phyloP scores from a whole-genome alignment of 2,888 invertebrate genomes.

The Didymodactylos carnosus region DNA sequence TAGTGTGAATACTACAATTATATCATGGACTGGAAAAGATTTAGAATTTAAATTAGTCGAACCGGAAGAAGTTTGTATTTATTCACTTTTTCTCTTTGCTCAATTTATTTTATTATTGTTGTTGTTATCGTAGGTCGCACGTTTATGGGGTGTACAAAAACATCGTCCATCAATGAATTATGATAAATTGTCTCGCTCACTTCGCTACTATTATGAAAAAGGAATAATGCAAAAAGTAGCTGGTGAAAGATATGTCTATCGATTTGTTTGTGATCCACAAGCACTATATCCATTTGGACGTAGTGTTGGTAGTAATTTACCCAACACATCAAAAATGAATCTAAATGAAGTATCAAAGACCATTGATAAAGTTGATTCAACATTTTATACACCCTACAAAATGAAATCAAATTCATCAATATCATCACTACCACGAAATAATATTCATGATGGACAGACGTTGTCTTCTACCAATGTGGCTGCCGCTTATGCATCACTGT shows the following conservation, averaged over 20 bases:
- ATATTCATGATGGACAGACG: no score
- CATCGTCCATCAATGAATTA: constrained; percentile 93
- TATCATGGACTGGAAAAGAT: constrained; percentile 81
- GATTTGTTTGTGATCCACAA: constrained; percentile 41
- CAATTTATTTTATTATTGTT: not conserved
- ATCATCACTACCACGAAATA: not conserved
- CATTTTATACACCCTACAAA: not conserved
- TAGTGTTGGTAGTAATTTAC: no score
- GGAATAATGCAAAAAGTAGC: constrained; percentile 91
- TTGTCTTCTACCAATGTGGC: no score
- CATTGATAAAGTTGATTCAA: not conserved
- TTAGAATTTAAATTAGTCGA: constrained; percentile 75
- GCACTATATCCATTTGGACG: not conserved
- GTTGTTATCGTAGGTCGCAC: constrained; percentile 49
- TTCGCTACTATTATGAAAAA: constrained; percentile 89
- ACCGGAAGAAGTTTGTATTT: constrained; percentile 60
- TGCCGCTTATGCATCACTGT: not conserved
- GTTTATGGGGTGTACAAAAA: constrained; percentile 85
- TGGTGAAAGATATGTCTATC: constrained; percentile 82
- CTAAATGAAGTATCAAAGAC: not conserved
- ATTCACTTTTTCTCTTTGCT: not conserved
- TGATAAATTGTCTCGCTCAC: constrained; percentile 72
- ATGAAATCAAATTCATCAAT: not conserved
- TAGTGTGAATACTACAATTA: constrained; percentile 38
- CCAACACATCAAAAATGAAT: not conserved